Evolutionary conservation across 1,140 invertebrate species (phyloP).

Genomic region (Drosophila azteca): DNA sequence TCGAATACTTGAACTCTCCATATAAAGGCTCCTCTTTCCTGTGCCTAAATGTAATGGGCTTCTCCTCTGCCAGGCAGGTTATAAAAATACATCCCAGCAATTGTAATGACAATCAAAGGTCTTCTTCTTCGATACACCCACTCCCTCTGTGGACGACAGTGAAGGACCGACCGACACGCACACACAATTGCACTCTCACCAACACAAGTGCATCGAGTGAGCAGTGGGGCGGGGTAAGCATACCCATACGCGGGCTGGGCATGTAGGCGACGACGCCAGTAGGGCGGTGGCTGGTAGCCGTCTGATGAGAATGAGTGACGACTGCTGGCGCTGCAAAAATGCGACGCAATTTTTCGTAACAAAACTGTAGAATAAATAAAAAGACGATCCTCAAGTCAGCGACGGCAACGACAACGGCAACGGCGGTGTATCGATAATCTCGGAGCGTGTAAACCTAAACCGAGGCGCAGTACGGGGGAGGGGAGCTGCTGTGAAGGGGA

Average conservation of each 20-base stretch:
- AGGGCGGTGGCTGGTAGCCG: constrained; percentile 71
- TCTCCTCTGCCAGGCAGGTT: no score
- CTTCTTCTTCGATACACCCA: constrained; percentile 29
- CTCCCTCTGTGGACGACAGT: constrained; percentile 14
- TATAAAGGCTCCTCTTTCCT: no score
- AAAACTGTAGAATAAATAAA: constrained; percentile 53
- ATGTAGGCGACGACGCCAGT: constrained; percentile 67
- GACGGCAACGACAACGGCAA: constrained; percentile 1
- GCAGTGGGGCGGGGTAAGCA: neutral
- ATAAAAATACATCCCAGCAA: constrained; percentile 12
- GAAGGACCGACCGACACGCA: constrained; percentile 46
- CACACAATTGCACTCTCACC: constrained; percentile 11
- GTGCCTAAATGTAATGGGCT: no score
- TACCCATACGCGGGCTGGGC: constrained; percentile 45
- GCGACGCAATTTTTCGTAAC: constrained; percentile 69
- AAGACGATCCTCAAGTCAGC: constrained; percentile 45
- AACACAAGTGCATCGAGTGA: constrained; percentile 26
- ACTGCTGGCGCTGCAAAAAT: constrained; percentile 46
- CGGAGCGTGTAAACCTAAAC: constrained; percentile 20
- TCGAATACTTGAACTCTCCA: no score
- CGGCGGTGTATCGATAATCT: constrained; percentile 35
- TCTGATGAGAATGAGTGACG: constrained; percentile 27
- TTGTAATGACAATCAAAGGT: constrained; percentile 27
- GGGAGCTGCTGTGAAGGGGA: neutral
- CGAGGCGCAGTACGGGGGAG: constrained; percentile 32